phyloP scores from a whole-genome alignment of 2,888 invertebrate genomes.

The Noctua janthina region DNA sequence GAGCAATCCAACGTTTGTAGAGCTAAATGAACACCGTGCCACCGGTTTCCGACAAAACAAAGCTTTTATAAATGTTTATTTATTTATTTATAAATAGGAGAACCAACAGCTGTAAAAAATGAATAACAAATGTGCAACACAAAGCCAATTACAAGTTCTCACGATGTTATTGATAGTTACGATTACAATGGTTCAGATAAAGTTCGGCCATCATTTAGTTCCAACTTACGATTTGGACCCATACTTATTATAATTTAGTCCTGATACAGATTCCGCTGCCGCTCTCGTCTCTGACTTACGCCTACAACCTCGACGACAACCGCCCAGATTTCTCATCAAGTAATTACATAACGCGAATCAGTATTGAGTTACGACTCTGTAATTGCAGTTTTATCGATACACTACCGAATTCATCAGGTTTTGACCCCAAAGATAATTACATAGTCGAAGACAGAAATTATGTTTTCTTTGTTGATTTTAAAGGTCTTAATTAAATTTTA shows the following conservation, averaged over 20 bases:
- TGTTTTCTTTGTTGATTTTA: slow-evolving; percentile 67
- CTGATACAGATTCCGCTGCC: background rate
- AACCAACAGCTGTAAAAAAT: too few species aligned
- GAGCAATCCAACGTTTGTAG: background rate
- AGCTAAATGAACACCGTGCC: background rate
- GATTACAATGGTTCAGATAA: background rate
- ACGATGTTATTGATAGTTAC: background rate
- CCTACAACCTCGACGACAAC: slow-evolving; percentile 52
- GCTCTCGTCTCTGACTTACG: slow-evolving; percentile 36
- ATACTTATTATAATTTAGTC: background rate
- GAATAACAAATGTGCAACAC: too few species aligned
- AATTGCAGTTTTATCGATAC: slow-evolving; percentile 74
- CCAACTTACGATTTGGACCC: background rate
- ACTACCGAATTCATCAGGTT: slow-evolving; percentile 70
- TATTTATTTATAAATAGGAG: too few species aligned
- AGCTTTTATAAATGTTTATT: background rate
- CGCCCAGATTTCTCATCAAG: slow-evolving; percentile 66
- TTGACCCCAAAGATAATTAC: slow-evolving; percentile 64
- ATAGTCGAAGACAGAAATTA: slow-evolving; percentile 58
- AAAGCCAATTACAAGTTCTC: too few species aligned
- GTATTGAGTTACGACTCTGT: slow-evolving; percentile 65
- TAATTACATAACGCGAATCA: slow-evolving; percentile 68
- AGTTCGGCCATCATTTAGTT: background rate
- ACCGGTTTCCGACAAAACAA: background rate
- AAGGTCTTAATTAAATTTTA: slow-evolving; percentile 66